Percentiles rank a stretch among this genome's conserved stretches.
These are phyloP conservation scores for Chelonus formosanus DNA, from an alignment of 2,888 invertebrate species.

Conservation along the genomic window DNA sequence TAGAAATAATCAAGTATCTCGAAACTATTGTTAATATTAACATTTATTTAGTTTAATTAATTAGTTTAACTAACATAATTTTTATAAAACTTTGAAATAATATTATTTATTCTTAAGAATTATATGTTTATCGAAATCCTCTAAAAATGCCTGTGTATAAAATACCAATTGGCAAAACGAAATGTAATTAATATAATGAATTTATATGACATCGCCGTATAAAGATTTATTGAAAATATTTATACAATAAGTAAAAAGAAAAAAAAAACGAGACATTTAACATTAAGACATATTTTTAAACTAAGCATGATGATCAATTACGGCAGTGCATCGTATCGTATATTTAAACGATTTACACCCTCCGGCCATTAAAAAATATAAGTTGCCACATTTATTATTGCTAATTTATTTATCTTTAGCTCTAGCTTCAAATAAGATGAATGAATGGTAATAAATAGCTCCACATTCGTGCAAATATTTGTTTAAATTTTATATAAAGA, in stretches of 20 bases:
- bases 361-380: not conserved
- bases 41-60: no score
- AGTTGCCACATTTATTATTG: conserved; percentile 20
- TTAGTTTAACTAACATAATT: not conserved
- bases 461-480: not conserved
- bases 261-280: no score
- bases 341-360: conserved; percentile 3
- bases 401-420: not conserved
- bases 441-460: not conserved
- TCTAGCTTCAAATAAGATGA: not conserved
- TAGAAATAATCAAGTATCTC: no score
- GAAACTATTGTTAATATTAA: no score
- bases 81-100: not conserved
- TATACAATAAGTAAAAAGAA: no score
- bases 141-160: no score
- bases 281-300: not conserved
- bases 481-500: no score
- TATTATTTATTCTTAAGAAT: not conserved
- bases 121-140: not conserved
- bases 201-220: no score
- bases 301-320: not conserved
- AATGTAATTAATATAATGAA: no score
- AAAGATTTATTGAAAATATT: no score
- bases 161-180: no score
- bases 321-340: conserved; percentile 4